Conservation (phyloP, 2,797 vertebrate genomes). For the Danio jaintianensis region DNA sequence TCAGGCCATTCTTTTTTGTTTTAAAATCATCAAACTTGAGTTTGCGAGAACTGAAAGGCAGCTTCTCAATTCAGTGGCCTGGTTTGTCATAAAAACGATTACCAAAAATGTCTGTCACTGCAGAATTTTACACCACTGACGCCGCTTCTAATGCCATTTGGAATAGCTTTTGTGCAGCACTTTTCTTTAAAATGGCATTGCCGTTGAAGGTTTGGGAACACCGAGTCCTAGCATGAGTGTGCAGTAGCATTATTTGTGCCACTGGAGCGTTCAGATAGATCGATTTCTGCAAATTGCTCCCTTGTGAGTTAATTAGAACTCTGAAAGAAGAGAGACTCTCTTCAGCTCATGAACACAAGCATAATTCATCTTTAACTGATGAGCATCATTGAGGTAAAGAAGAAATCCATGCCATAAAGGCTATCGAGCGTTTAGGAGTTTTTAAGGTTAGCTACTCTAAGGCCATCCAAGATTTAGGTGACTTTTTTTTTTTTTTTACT, state of each 20-base stretch:
- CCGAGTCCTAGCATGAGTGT: background rate
- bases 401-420: background rate
- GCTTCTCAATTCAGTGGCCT: background rate
- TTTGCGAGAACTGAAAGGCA: background rate
- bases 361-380: background rate
- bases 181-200: background rate
- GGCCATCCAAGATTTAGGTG: no score
- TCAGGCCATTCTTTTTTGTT: background rate
- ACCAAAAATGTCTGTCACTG: background rate
- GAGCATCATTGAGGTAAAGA: background rate
- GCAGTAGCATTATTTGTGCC: constrained; percentile 46
- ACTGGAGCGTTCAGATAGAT: constrained; percentile 45
- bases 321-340: constrained; percentile 39
- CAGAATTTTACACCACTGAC: background rate
- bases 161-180: background rate
- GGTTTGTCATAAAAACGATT: background rate
- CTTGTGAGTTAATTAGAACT: constrained; percentile 67
- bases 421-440: background rate
- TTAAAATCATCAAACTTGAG: background rate
- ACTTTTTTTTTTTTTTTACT: no score
- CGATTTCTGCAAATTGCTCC: constrained; percentile 60
- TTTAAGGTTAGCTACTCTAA: background rate
- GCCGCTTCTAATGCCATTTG: background rate
- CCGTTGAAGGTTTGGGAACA: background rate
- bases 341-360: background rate